phyloP scores from a whole-genome alignment of 2,888 invertebrate species.

The Dryobotodes eremita region DNA sequence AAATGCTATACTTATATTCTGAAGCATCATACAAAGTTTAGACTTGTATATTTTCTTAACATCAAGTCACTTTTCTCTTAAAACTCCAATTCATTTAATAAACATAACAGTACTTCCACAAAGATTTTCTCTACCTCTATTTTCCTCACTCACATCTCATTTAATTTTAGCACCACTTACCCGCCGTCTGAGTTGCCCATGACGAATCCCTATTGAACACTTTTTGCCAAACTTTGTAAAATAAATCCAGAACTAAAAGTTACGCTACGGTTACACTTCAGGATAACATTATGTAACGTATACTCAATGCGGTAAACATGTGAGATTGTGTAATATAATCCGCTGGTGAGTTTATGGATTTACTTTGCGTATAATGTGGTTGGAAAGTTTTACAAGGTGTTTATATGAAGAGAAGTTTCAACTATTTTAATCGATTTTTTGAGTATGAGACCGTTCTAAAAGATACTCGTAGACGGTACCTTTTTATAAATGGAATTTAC shows the following conservation, averaged over 20 bases:
- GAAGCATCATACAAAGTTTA: too few relatives aligned
- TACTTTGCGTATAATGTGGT: constrained; percentile 30
- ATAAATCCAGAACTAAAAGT: constrained; percentile 63
- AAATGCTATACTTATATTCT: not conserved
- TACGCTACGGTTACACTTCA: constrained; percentile 44
- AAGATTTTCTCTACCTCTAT: not conserved
- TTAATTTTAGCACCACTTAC: constrained; percentile 33
- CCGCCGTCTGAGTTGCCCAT: constrained; percentile 24
- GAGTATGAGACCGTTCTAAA: not conserved
- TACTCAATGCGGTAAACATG: constrained; percentile 53
- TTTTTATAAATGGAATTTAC: not conserved
- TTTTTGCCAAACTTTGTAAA: constrained; percentile 57
- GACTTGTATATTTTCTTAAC: not conserved
- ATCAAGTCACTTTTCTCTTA: not conserved
- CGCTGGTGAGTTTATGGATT: constrained; percentile 39
- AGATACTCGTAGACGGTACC: not conserved
- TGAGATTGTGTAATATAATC: constrained; percentile 38
- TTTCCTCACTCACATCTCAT: constrained; percentile 11
- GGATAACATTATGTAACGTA: constrained; percentile 57
- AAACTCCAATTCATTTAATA: not conserved
- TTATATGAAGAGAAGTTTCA: not conserved
- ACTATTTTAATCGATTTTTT: constrained; percentile 12
- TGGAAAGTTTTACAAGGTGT: constrained; percentile 22
- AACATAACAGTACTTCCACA: constrained; percentile 16
- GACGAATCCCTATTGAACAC: constrained; percentile 29